Evolutionary conservation across 2,797 vertebrate genomes (phyloP).

Genomic region (Loriculus beryllinus): DNA sequence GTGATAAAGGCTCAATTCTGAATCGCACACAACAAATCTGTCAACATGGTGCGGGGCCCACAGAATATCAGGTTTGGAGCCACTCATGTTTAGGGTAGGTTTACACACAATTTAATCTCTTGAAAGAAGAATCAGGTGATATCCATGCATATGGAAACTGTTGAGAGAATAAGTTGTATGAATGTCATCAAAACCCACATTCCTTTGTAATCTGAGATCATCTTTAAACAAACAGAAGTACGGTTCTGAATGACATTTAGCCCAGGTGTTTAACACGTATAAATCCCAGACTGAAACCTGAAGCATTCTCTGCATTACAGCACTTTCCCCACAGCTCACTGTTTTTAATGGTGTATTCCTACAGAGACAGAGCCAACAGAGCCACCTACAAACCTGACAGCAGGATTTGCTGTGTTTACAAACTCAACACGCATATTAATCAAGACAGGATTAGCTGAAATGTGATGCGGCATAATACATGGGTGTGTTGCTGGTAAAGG

Average conservation of each 20-base stretch:
- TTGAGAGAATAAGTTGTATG: slow-evolving; percentile 23
- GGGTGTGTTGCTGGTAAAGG: neutral
- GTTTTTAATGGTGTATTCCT: neutral
- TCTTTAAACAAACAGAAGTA: neutral
- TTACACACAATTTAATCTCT: neutral
- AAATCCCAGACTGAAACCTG: neutral
- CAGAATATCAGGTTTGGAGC: slow-evolving; percentile 95
- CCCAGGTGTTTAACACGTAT: rapidly evolving
- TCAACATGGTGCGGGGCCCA: slow-evolving; percentile 97
- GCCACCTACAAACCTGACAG: neutral
- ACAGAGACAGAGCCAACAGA: neutral
- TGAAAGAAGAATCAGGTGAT: slow-evolving; percentile 33
- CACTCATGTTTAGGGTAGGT: slow-evolving; percentile 82
- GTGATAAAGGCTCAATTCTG: slow-evolving; percentile 93
- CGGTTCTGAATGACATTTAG: neutral
- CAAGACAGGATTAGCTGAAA: neutral
- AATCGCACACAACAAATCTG: slow-evolving; percentile 96
- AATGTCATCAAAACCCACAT: neutral
- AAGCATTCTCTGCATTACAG: neutral
- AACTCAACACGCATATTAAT: neutral
- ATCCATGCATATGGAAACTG: slow-evolving; percentile 65
- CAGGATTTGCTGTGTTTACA: neutral
- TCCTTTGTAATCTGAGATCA: neutral
- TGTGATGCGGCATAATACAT: rapidly evolving
- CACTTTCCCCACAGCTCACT: neutral